These are phyloP conservation scores for Pegea sp. DNA, from an alignment of 23 tunicate genomes.

Conservation along the genomic window DNA sequence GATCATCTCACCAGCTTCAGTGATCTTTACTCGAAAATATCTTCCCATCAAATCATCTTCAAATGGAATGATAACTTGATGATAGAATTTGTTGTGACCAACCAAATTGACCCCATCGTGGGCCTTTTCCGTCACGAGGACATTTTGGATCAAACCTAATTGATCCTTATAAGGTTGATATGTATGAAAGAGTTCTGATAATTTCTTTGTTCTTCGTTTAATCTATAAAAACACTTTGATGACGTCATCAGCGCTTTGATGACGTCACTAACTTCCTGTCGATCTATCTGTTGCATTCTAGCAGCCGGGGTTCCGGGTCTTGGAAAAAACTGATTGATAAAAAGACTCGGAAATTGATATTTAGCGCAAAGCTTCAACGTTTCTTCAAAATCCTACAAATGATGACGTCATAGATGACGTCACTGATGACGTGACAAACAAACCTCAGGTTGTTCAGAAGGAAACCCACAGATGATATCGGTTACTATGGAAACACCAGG, in stretches of 20 bases:
- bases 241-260: too few relatives aligned
- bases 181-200: conserved; percentile 69
- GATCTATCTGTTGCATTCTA: conserved; percentile 70
- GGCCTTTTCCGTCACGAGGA: conserved; percentile 86
- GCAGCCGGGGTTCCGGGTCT: conserved; percentile 99
- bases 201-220: conserved; percentile 64
- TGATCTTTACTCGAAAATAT: conserved; percentile 45
- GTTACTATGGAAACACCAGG: conserved; percentile 88
- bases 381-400: conserved; percentile 71
- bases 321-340: conserved; percentile 96
- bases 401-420: not conserved
- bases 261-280: conserved; percentile 57
- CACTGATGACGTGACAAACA: not conserved
- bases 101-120: conserved; percentile 79
- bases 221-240: conserved; percentile 18
- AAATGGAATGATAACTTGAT: conserved; percentile 62
- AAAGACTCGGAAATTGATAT: conserved; percentile 82
- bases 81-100: conserved; percentile 89
- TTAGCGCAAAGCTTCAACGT: conserved; percentile 60
- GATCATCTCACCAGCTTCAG: conserved; percentile 62
- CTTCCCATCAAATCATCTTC: conserved; percentile 87
- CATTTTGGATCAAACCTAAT: conserved; percentile 42
- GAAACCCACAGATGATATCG: conserved; percentile 95
- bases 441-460: conserved; percentile 81
- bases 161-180: conserved; percentile 64